Evolutionary conservation across 1,140 invertebrate species (phyloP).

Genomic region (Druon quercuslanigerum): DNA sequence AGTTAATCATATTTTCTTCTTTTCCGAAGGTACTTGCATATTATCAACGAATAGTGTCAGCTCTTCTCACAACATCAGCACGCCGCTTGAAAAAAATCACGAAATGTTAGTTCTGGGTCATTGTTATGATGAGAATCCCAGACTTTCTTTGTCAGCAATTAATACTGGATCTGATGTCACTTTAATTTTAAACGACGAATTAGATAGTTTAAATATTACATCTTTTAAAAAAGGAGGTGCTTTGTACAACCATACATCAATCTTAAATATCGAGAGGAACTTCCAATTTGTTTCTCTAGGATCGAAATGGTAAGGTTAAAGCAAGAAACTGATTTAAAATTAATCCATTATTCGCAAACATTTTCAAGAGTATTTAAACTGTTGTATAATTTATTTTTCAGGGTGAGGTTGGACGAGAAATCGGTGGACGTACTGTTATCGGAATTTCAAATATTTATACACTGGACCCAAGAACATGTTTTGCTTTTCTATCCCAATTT

Average conservation of each 20-base stretch:
- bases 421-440: conserved; percentile 65
- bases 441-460: conserved; percentile 65
- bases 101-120: conserved; percentile 68
- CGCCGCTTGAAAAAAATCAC: conserved; percentile 48
- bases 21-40: conserved; percentile 64
- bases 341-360: conserved; percentile 4
- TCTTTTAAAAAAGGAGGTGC: conserved; percentile 57
- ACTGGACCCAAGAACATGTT: conserved; percentile 69
- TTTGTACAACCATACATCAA: conserved; percentile 63
- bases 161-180: conserved; percentile 56
- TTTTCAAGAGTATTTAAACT: not conserved
- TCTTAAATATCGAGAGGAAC: conserved; percentile 58
- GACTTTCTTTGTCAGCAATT: conserved; percentile 62
- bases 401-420: conserved; percentile 63
- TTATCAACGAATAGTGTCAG: conserved; percentile 58
- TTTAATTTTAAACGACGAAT: conserved; percentile 66
- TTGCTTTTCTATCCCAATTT: conserved; percentile 71
- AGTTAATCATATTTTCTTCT: conserved; percentile 32
- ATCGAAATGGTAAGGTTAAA: conserved; percentile 65
- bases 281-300: conserved; percentile 62
- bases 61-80: conserved; percentile 64
- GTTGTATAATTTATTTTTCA: conserved; percentile 50
- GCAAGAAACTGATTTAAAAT: conserved; percentile 35
- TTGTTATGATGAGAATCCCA: conserved; percentile 68
- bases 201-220: conserved; percentile 63